phyloP scores from a whole-genome alignment of 2,888 invertebrate species.

The Dynastes hyllus region DNA sequence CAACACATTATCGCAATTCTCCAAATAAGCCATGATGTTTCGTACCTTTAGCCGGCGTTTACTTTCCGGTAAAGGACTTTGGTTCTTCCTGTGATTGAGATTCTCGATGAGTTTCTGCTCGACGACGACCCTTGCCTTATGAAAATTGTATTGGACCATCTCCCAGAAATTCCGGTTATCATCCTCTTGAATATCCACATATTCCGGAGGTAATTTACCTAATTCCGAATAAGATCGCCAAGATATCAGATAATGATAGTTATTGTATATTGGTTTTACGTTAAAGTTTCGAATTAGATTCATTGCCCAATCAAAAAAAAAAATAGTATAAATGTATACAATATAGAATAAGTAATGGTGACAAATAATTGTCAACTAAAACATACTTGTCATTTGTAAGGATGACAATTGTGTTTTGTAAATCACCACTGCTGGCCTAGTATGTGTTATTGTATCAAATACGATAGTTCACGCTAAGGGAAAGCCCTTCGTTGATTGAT shows the following conservation, averaged over 20 bases:
- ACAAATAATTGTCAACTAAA: too few relatives aligned
- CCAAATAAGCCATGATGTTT: constrained; percentile 79
- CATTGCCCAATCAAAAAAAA: too few relatives aligned
- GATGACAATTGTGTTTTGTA: too few relatives aligned
- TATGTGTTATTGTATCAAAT: too few relatives aligned
- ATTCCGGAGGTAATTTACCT: constrained; percentile 67
- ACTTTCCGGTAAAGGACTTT: constrained; percentile 70
- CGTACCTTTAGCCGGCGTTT: constrained; percentile 77
- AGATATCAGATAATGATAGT: neutral
- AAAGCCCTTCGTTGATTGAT: too few relatives aligned
- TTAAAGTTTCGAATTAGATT: too few relatives aligned
- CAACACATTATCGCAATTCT: constrained; percentile 80
- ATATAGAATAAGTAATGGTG: too few relatives aligned
- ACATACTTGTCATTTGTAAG: too few relatives aligned
- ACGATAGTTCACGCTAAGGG: too few relatives aligned
- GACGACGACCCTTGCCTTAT: constrained; percentile 74
- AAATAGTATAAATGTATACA: too few relatives aligned
- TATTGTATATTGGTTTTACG: too few relatives aligned
- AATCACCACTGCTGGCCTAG: too few relatives aligned
- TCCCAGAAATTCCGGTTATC: constrained; percentile 74
- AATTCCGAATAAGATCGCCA: constrained; percentile 39
- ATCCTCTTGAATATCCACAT: constrained; percentile 66
- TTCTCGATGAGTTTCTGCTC: constrained; percentile 75
- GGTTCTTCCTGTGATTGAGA: constrained; percentile 66
- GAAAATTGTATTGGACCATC: constrained; percentile 83